Percentiles rank a stretch among this genome's conserved stretches.
Evolutionary conservation across 1,140 invertebrate genomes (phyloP).

Genomic region (Portunus trituberculatus): DNA sequence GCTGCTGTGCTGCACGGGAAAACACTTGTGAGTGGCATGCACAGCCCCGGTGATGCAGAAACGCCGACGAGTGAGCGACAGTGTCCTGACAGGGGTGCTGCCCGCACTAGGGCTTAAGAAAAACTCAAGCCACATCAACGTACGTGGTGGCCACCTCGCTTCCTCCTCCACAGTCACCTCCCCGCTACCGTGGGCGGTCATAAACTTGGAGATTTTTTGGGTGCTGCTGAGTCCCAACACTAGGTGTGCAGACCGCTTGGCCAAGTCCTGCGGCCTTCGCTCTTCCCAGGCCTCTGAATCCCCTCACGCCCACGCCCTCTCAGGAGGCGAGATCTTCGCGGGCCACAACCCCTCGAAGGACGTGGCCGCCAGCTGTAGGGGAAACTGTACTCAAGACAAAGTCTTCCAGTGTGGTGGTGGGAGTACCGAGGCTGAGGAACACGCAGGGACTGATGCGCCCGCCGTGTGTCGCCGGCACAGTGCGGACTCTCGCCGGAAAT

Average conservation of each 20-base stretch:
- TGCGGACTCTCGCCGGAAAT: background rate
- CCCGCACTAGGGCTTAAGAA: constrained; percentile 52
- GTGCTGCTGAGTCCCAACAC: constrained; percentile 69
- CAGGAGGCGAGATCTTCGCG: background rate
- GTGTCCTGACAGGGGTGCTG: constrained; percentile 59
- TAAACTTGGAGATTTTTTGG: constrained; percentile 75
- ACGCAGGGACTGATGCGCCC: background rate
- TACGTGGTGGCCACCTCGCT: constrained; percentile 48
- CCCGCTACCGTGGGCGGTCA: constrained; percentile 70
- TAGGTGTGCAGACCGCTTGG: constrained; percentile 35
- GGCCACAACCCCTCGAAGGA: background rate
- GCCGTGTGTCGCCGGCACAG: background rate
- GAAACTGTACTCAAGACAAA: background rate
- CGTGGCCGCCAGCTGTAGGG: background rate
- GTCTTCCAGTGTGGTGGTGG: background rate
- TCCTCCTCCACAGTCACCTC: constrained; percentile 63
- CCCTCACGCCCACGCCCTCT: background rate
- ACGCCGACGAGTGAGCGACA: constrained; percentile 68
- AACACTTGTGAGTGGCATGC: background rate
- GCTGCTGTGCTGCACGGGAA: background rate
- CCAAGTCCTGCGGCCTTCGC: background rate
- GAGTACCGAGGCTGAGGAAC: background rate
- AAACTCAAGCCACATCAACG: constrained; percentile 6
- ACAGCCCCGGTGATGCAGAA: constrained; percentile 56
- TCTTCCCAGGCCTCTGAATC: background rate